Conservation (phyloP, 2,797 vertebrate species). For the Meriones psammophilus region DNA sequence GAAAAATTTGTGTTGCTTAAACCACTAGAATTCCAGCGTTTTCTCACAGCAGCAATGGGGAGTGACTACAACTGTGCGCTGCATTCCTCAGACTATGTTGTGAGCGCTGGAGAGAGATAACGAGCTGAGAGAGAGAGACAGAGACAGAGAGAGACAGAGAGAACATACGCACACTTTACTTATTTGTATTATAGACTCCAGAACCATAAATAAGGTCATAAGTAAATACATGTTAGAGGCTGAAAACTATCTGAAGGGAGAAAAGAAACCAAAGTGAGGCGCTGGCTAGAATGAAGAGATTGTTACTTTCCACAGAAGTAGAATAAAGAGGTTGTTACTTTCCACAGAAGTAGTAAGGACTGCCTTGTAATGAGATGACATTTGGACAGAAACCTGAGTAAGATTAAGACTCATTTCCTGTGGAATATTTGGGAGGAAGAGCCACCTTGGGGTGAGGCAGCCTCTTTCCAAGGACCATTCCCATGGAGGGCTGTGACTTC, state of each 20-base stretch:
- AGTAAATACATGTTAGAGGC: not conserved
- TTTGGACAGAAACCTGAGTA: slow-evolving; percentile 9
- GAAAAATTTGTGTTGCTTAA: slow-evolving; percentile 21
- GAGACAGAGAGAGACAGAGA: not conserved
- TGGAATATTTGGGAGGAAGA: not conserved
- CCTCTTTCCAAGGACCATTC: not conserved
- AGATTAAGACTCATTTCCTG: not conserved
- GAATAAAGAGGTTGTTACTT: not conserved
- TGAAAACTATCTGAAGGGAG: not conserved
- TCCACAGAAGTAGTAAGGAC: not conserved
- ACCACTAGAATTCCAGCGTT: not conserved
- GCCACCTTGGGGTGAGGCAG: not conserved
- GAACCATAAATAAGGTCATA: not conserved
- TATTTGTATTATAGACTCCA: not conserved
- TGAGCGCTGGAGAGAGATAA: not conserved
- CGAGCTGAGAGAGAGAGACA: not conserved
- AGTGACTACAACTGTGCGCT: not conserved
- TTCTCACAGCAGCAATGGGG: not conserved
- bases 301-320: not conserved
- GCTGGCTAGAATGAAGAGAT: not conserved
- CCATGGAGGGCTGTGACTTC: not conserved
- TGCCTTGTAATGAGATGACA: not conserved
- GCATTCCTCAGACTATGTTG: not conserved
- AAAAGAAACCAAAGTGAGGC: not conserved
- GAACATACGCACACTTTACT: not conserved